Evolutionary conservation across 1,140 invertebrate genomes (phyloP).

Genomic region (Diabrotica virgifera): DNA sequence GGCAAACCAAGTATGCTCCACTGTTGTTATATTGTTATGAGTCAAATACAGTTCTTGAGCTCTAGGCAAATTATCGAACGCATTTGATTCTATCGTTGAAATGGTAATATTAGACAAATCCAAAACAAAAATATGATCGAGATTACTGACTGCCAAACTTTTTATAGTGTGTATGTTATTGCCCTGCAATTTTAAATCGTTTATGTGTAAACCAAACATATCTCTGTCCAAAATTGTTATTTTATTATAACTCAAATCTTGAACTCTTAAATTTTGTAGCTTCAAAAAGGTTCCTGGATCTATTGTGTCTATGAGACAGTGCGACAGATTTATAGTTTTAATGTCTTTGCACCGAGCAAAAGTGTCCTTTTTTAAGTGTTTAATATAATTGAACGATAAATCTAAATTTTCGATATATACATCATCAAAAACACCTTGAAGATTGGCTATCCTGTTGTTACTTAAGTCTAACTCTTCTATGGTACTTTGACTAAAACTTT

Average conservation of each 20-base stretch:
- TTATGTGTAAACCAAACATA: not conserved
- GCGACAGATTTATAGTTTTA: not conserved
- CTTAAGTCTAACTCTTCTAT: conserved; percentile 3
- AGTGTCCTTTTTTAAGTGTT: not conserved
- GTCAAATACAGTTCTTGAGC: not conserved
- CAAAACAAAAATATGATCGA: not conserved
- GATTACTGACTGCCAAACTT: not conserved
- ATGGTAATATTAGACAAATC: conserved; percentile 1
- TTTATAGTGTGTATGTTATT: not conserved
- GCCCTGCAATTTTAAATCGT: not conserved
- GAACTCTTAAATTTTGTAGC: not conserved
- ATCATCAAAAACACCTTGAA: not conserved
- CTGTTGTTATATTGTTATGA: conserved; percentile 2
- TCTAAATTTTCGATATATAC: not conserved
- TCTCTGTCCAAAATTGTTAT: not conserved
- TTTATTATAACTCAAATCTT: not conserved
- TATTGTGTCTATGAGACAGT: not conserved
- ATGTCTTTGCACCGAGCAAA: not conserved
- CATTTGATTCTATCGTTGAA: not conserved
- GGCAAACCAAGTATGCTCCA: not conserved
- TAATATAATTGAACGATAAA: conserved; percentile 1
- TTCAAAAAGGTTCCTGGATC: not conserved
- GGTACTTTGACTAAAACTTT: not conserved
- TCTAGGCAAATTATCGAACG: not conserved
- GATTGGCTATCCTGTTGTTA: not conserved